Percentiles rank a stretch among this genome's conserved stretches.
Conservation (phyloP, 2,888 invertebrate genomes). For the Cryptocephalus moraei region DNA sequence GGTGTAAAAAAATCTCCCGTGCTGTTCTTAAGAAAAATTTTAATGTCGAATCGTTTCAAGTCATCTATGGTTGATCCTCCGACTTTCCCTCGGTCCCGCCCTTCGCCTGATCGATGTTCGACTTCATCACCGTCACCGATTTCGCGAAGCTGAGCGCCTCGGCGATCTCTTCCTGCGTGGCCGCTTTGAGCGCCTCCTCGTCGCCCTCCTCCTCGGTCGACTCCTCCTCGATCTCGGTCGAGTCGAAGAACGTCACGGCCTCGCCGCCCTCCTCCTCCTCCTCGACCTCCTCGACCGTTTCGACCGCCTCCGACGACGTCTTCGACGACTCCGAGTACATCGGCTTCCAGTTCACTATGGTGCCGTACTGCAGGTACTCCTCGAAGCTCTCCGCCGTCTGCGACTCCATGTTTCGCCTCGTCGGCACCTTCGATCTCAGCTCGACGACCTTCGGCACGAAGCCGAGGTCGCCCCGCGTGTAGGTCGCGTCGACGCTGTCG, state of each 20-base stretch:
- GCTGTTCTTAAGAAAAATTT: no score
- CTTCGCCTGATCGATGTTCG: no score
- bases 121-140: no score
- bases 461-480: constrained; percentile 56
- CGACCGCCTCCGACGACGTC: not conserved
- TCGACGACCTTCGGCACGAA: constrained; percentile 47
- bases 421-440: constrained; percentile 24
- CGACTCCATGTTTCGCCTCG: constrained; percentile 21
- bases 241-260: constrained; percentile 22
- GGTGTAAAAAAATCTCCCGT: no score
- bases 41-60: no score
- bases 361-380: constrained; percentile 12
- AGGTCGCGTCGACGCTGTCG: constrained; percentile 35
- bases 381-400: constrained; percentile 27
- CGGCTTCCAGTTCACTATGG: not conserved
- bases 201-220: constrained; percentile 2
- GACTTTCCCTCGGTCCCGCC: no score
- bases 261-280: constrained; percentile 8
- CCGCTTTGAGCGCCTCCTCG: not conserved
- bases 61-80: no score
- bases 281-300: not conserved
- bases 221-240: constrained; percentile 19
- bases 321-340: not conserved
- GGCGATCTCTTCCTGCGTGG: not conserved
- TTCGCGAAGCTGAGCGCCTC: no score